Conservation (phyloP, 2,113 vertebrate species). For the Ariopsis seemanni region DNA sequence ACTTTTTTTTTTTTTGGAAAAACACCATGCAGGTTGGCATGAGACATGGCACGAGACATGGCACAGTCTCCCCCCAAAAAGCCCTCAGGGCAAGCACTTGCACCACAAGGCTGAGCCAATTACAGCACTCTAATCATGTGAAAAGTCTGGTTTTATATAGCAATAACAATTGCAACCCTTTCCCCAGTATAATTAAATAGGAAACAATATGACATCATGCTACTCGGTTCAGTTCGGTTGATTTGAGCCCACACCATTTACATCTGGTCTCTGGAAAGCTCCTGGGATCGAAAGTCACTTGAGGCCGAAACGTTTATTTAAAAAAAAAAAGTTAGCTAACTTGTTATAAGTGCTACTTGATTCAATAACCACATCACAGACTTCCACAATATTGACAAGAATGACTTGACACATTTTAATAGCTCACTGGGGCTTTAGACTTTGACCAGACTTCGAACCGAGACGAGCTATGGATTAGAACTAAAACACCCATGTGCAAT, state of each 20-base stretch:
- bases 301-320: background rate
- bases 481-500: background rate
- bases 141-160: background rate
- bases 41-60: background rate
- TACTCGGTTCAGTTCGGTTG: background rate
- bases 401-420: slow-evolving; percentile 1
- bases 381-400: background rate
- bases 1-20: too few species aligned
- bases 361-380: background rate
- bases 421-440: background rate
- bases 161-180: background rate
- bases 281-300: background rate
- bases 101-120: background rate
- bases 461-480: background rate
- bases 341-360: background rate
- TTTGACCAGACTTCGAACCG: background rate
- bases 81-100: background rate
- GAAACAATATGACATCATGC: background rate
- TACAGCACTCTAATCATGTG: background rate
- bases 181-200: background rate
- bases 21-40: background rate
- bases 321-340: background rate
- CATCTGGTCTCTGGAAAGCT: background rate
- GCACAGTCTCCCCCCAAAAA: background rate
- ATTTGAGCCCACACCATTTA: background rate